Conservation (phyloP, 2,888 invertebrate genomes). For the Trichogramma dendrolimi region DNA sequence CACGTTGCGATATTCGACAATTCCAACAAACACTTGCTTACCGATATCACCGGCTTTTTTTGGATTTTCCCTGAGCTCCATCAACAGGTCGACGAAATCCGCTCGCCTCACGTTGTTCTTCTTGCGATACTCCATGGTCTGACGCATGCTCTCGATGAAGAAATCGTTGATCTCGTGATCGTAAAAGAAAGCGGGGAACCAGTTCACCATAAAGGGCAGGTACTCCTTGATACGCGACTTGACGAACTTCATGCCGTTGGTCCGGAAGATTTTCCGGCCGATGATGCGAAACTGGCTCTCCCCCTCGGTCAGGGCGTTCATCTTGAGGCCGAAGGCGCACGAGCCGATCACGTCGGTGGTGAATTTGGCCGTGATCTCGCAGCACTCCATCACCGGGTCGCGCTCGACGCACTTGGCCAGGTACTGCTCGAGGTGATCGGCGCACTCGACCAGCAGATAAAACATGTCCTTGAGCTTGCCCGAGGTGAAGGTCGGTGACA, state of each 20-base stretch:
- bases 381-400: conserved; percentile 36
- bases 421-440: conserved; percentile 42
- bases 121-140: conserved; percentile 47
- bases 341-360: conserved; percentile 53
- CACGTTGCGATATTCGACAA: conserved; percentile 35
- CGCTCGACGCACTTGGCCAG: conserved; percentile 31
- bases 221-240: conserved; percentile 21
- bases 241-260: conserved; percentile 13
- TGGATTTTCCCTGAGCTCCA: conserved; percentile 40
- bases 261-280: conserved; percentile 40
- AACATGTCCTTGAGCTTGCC: conserved; percentile 56
- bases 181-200: conserved; percentile 31
- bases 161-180: conserved; percentile 37
- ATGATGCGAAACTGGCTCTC: conserved; percentile 48
- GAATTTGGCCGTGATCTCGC: conserved; percentile 48
- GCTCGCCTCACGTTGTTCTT: conserved; percentile 47
- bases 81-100: conserved; percentile 52
- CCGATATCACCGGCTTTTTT: conserved; percentile 35
- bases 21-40: conserved; percentile 23
- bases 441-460: conserved; percentile 46
- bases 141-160: conserved; percentile 40
- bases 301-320: conserved; percentile 46
- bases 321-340: conserved; percentile 52
- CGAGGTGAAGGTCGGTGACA: conserved; percentile 54
- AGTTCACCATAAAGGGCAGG: conserved; percentile 32